Base-by-base conservation (phyloP, 2,797 vertebrate genomes). In the Chrysocyon brachyurus region DNA sequence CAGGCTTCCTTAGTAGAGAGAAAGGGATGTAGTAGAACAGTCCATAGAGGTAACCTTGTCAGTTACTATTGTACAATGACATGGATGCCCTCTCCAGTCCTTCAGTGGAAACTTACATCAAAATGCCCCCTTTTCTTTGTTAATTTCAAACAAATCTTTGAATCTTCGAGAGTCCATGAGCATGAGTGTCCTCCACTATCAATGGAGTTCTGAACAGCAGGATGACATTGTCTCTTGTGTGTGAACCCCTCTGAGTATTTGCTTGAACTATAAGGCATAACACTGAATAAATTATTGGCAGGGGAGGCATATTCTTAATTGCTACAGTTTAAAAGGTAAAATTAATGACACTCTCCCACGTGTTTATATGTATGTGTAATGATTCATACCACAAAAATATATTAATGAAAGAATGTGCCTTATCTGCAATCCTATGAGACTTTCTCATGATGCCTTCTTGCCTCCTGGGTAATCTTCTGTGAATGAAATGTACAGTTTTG, bases 141-240 rank as follows among this genome's bases (percentile, higher is more conserved):
- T 92, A 96, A 91, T 96, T 94, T 89, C 75, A 95, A 72, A 73
- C 49, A 89, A 91, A 87, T 68, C 36, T 82, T 31, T 52, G 33
- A 15, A 90, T 22, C 12, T 81, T 94, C 31, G 68, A 31, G 19
- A 83, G 54, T 19, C 22, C 63, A 52, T 54, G 26, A 46, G n/a
- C 70, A 70, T 52, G 24, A 78, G 19, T 15, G 56, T 36, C 85
- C n/a, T 92, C 22, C 28, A 79, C 75, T 49, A n/a, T 46, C 26
- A 21, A 2, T 14, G 40, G 36, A 79, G 73, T 57, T 26, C 31
- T 92, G 61, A 85, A 94, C 7, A 78, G 68, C 40, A 57, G 16
- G 28, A 78, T 89, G 56, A 63, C 14, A 56, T 14, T 86, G 49
- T 70, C 33, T 86, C 57, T 52, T 72, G 10, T 64, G 26, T 40